phyloP scores from a whole-genome alignment of 2,113 vertebrate species.

The Eretmochelys imbricata region DNA sequence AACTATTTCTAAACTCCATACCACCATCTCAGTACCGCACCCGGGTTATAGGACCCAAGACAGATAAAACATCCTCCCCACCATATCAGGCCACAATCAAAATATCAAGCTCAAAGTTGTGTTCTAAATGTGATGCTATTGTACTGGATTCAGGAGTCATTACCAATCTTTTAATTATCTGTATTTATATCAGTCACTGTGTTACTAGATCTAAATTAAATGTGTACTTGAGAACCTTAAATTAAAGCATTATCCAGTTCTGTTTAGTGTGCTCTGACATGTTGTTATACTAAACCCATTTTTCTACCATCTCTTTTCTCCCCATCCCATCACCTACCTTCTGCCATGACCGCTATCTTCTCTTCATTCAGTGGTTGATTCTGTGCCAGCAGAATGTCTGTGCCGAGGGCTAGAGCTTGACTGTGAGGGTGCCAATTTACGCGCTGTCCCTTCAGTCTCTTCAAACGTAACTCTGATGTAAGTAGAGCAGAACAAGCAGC shows the following conservation, averaged over 20 bases:
- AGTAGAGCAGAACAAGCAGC: conserved; percentile 75
- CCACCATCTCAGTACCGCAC: neutral
- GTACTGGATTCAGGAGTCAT: neutral
- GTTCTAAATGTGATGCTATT: neutral
- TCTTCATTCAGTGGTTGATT: conserved; percentile 81
- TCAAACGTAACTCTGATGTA: conserved; percentile 92
- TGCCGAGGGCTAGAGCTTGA: conserved; percentile 89
- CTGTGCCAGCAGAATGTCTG: conserved; percentile 83
- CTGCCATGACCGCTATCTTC: neutral
- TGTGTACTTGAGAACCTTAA: neutral
- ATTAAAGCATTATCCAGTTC: conserved; percentile 6
- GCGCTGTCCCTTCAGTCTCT: conserved; percentile 85
- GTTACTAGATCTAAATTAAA: neutral
- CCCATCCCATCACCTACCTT: neutral
- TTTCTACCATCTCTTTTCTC: conserved; percentile 17
- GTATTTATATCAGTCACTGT: neutral
- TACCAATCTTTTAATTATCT: neutral
- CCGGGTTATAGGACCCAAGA: neutral
- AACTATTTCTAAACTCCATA: neutral
- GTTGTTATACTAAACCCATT: neutral
- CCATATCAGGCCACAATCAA: neutral
- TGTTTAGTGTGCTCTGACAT: neutral
- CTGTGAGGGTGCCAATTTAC: conserved; percentile 86
- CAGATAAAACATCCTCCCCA: neutral
- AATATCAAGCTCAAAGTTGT: neutral